Base-by-base conservation (phyloP, 2,888 invertebrate species). In the Drosophila monieri region DNA sequence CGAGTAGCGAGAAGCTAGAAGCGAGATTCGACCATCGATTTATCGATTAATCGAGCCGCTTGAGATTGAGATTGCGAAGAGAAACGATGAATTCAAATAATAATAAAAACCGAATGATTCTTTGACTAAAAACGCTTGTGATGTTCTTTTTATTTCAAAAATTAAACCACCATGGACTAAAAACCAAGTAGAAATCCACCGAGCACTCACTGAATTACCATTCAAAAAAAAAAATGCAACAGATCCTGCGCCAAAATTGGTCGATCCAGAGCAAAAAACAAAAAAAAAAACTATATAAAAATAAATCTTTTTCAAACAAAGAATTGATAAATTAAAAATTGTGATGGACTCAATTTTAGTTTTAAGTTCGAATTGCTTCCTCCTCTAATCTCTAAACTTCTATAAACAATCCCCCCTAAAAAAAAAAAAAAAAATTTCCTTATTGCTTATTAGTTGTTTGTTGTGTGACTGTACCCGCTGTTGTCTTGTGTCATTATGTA, bases 71-170 rank as follows among this genome's bases (percentile, higher is more conserved):
- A 66, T 66, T 68, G 69, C 70, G 69, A 72, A 72, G 67, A 78
- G 68, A 70, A 69, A 69, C 60, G 80, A 83, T 83, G 83, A 85
- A 80, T 77, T 84, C 77, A 81, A 51, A 71, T 73, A 77, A 86
- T 64, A 68, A 56, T 58, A 70, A 77, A 62, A 80, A 76, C 73
- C 59, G 52, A 78, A 88, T 86, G 84, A 89, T 90, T 91, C 91
- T 91, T 91, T 91, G 91, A 91, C 89, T 91, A 91, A 91, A 91
- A 91, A 91, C 91, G 91, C 91, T 91, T 91, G 91, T 90, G 89
- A 90, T 85, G 87, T 85, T 81, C 70, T 87, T 79, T 87, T 86
- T 74, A 85, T 81, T 87, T 85, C 55, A 69, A 47, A 55, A 46
- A 57, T 47, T 39, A 23, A 55, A 43, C 32, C 10, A 62, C 49